A percentile compares a stretch with the other conserved stretches of the same genome.
These are phyloP conservation scores for Xanthia togata DNA, from an alignment of 2,888 invertebrate genomes.

Conservation along the genomic window DNA sequence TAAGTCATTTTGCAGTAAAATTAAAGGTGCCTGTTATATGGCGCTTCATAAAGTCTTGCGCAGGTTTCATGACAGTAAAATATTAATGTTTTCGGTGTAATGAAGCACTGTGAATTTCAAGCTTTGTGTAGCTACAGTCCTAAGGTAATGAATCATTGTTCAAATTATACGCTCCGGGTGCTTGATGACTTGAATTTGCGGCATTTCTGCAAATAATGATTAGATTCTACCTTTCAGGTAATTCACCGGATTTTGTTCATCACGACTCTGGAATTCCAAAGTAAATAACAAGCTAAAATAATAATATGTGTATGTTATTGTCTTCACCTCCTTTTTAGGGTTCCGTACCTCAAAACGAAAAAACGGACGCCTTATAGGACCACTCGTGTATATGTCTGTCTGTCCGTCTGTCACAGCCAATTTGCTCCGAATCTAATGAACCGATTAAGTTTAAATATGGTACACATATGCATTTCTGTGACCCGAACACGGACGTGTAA, in stretches of 20 bases:
- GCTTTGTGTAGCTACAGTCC: conserved; percentile 13
- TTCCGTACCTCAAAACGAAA: too few species aligned
- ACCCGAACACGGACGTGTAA: too few species aligned
- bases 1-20: conserved; percentile 15
- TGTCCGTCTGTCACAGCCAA: too few species aligned
- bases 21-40: conserved; percentile 1
- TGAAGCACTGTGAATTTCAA: conserved; percentile 9
- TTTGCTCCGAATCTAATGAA: too few species aligned
- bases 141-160: conserved; percentile 56
- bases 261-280: conserved; percentile 21
- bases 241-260: conserved; percentile 23
- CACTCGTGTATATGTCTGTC: too few species aligned
- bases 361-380: too few species aligned
- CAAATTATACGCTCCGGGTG: conserved; percentile 56
- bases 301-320: neutral
- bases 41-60: conserved; percentile 28
- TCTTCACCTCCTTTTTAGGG: neutral
- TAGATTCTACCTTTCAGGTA: conserved; percentile 49
- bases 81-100: conserved; percentile 11
- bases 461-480: too few species aligned
- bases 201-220: conserved; percentile 59
- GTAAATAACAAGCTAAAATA: neutral
- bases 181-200: conserved; percentile 54
- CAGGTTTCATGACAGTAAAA: conserved; percentile 24
- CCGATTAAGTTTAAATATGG: too few species aligned